Percentiles rank a stretch among this genome's conserved stretches.
These are phyloP conservation scores for Protodeltote pygarga DNA, from an alignment of 2,888 invertebrate genomes.

Conservation along the genomic window DNA sequence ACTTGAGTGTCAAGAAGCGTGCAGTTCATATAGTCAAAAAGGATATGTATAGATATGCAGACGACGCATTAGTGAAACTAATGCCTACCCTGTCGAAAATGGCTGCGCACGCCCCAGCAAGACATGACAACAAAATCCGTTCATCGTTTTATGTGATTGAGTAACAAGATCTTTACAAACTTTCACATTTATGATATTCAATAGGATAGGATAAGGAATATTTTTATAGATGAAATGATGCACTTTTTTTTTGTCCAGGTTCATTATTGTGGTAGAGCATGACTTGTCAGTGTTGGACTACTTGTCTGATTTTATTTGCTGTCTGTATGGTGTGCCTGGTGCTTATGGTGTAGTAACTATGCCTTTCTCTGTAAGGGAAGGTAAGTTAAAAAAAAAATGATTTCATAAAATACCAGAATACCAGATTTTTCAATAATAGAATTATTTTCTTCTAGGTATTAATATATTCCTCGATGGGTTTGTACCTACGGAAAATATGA, in stretches of 20 bases:
- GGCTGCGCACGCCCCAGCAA: no score
- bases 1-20: no score
- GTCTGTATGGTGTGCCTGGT: conserved; percentile 98
- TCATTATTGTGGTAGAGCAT: conserved; percentile 99
- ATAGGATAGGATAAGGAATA: not conserved
- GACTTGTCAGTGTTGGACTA: conserved; percentile 99
- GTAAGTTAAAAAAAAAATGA: conserved; percentile 70
- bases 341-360: conserved; percentile 99
- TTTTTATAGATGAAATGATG: not conserved
- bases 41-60: no score
- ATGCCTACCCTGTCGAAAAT: no score
- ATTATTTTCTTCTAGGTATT: conserved; percentile 88
- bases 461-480: conserved; percentile 99
- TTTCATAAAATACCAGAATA: not conserved
- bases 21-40: no score
- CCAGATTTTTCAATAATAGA: not conserved
- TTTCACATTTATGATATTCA: no score
- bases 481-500: conserved; percentile 99
- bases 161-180: no score
- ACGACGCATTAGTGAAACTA: no score
- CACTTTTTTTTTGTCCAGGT: conserved; percentile 85
- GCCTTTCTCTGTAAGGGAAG: conserved; percentile 99
- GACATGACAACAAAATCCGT: no score
- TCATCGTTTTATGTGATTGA: no score
- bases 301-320: conserved; percentile 99